Base-by-base conservation (phyloP, 2,113 vertebrate species). In the Spizaetus ornatus region DNA sequence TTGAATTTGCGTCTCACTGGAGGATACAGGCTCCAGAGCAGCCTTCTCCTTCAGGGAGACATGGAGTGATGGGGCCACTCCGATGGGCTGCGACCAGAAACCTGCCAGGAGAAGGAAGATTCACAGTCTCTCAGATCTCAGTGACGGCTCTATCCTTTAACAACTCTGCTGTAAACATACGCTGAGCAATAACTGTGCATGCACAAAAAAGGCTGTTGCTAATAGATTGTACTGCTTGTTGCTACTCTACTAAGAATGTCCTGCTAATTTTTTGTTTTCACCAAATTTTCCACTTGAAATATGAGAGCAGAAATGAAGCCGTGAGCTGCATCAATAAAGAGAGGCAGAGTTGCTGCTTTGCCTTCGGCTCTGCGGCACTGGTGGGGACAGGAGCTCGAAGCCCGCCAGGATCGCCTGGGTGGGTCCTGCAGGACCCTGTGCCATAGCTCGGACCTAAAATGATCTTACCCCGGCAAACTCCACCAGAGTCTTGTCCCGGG, bases 241-340 rank as follows among this genome's bases (percentile, higher is more conserved):
- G 81, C 74, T 87, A 15, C 89, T 84, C 70, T 12, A 0, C 62
- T 19, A 66, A 58, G 84, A 86, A 96, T 42, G 91, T 95, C 95
- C 93, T 80, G 91, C 88, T 97, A 93, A 96, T 97, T 95, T 95
- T 93, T 94, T 95, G 93, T 95, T 97, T 95, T 88, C 95, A n/a
- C 89, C 38, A 27, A 34, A 95, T 94, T 95, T 96, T 95, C 91
- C 96, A 91, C 96, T 97, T 90, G 91, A 96, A 87, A 93, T 72
- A 55, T 13, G 62, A 94, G 91, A 93, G 84, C 0, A 3, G 73
- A 42, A 94, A 87, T 11, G 50, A 55, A 95, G 84, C n/a, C 1
- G 56, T 93, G 93, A 95, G 82, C 66, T 85, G 91, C 91, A 87
- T 93, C 38, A 3, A 1, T 31, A 48, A 96, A 29, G 63, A 80